Base-by-base conservation (phyloP, 2,888 invertebrate genomes). In the Synanthedon formicaeformis region DNA sequence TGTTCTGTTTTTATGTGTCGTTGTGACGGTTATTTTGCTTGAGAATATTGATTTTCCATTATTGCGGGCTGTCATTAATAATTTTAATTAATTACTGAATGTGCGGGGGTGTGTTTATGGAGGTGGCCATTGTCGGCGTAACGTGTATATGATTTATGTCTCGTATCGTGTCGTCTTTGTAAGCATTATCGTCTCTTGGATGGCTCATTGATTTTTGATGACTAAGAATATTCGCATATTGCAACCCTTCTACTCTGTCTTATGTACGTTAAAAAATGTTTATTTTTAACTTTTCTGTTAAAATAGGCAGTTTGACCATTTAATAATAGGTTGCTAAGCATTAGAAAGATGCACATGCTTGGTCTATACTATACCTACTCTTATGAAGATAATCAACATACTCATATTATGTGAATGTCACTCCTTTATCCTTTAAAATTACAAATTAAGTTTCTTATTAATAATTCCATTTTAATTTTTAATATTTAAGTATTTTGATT, bases 151-250 rank as follows among this genome's bases (percentile, higher is more conserved):
- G 84, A 84, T 84, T 84, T 81, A 84, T 84, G 81, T 69, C 34
- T 34, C 34, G 27, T 27, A 27, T 27, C 27, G 68, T 48, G 48
- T 48, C 56, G 60, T 67, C 66, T 70, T 71, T 68, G 61, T 62
- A 58, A 60, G 60, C 60, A 58, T 58, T 45, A 45, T 45, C 45
- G 58, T 34, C 34, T 57, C 58, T 62, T 56, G 56, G 73, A 76
- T 67, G 83, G 66, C 73, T 80, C 82, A 82, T 84, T 84, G 84
- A 79, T 81, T 84, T 75, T 68, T 73, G 79, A 77, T 79, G 78
- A 78, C 73, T 67, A 58, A 62, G 66, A 53, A 60, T 60, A 63
- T 69, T 68, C 66, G 58, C 57, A 55, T 59, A 11, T 45, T 13
- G 45, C 13, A 45, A 45, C 12, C 45, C 45, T 45, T 45, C 45